phyloP scores from a whole-genome alignment of 2,113 vertebrate species.

The Eubucco bourcierii region DNA sequence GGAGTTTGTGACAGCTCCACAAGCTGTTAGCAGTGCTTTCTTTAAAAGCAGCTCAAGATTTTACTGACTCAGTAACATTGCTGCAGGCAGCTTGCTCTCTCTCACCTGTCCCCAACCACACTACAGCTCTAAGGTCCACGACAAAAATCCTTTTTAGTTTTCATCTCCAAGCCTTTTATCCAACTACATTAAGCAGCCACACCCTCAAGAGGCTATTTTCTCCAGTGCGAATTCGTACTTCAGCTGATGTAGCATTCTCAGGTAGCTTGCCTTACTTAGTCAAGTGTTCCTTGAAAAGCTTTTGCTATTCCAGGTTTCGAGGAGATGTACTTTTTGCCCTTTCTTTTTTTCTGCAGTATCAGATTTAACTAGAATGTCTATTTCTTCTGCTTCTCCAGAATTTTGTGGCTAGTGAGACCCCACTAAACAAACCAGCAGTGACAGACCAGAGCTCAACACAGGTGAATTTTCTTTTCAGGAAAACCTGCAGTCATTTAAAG shows the following conservation, averaged over 20 bases:
- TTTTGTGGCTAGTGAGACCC: no score
- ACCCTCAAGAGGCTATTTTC: not conserved
- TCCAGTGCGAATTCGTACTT: not conserved
- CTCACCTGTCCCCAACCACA: not conserved
- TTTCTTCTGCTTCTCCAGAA: not conserved
- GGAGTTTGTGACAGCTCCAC: not conserved
- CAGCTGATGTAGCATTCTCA: not conserved
- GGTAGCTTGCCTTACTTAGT: not conserved
- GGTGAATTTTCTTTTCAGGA: not conserved
- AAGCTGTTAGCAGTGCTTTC: not conserved
- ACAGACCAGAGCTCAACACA: not conserved
- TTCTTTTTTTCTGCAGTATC: not conserved
- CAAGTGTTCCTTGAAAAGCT: not conserved
- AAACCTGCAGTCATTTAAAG: not conserved
- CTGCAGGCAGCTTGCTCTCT: not conserved
- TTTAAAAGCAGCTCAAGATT: not conserved
- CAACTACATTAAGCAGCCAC: not conserved
- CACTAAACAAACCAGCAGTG: not conserved
- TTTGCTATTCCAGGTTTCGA: not conserved
- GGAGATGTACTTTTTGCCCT: not conserved
- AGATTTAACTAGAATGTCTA: not conserved
- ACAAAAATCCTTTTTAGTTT: not conserved
- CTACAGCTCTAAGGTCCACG: not conserved
- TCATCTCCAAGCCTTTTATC: not conserved
- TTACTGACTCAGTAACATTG: accelerated